Evolutionary conservation across 2,113 vertebrate species (phyloP).

Genomic region (Tachysurus fulvidraco): DNA sequence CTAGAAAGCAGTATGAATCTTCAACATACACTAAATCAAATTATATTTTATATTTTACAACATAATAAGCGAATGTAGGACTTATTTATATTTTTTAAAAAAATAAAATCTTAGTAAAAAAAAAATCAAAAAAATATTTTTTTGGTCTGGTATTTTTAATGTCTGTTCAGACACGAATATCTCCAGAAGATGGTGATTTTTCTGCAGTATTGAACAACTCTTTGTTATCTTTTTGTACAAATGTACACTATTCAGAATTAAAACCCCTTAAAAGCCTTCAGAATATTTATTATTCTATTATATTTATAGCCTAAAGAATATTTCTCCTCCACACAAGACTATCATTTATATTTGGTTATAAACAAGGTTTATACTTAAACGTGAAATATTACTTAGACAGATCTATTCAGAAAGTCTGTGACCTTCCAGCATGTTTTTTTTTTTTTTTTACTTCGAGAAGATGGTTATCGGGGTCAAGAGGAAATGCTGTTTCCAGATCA

Average conservation of each 20-base stretch:
- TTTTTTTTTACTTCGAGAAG: neutral
- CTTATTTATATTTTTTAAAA: neutral
- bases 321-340: neutral
- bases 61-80: neutral
- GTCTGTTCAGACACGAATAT: neutral
- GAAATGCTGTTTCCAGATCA: neutral
- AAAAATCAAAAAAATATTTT: too few relatives aligned
- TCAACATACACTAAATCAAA: neutral
- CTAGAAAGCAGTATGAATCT: neutral
- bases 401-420: neutral
- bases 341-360: neutral
- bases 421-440: neutral
- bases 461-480: neutral
- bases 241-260: neutral
- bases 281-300: neutral
- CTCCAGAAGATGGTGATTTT: neutral
- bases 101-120: neutral
- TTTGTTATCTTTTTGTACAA: neutral
- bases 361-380: neutral
- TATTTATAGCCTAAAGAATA: too few relatives aligned
- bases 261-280: neutral
- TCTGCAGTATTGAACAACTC: neutral
- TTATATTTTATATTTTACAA: neutral
- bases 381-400: neutral
- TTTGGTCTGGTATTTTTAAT: slow-evolving; percentile 3